Base-by-base conservation (phyloP, 1,140 invertebrate genomes). In the Leptinotarsa texana region DNA sequence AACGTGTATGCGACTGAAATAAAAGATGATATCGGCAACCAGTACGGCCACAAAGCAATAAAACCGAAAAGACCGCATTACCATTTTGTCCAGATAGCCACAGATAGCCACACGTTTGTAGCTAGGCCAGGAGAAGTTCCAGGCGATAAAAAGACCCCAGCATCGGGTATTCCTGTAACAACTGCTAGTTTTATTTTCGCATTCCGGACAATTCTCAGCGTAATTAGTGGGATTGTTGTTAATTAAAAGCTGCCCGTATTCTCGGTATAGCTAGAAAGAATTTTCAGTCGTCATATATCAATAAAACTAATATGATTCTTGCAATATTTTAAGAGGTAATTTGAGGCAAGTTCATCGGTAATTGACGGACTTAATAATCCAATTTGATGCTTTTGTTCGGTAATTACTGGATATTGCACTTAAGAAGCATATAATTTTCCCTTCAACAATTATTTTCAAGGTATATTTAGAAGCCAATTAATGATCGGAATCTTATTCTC, bases 211-310 rank as follows among this genome's bases (percentile, higher is more conserved):
- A 57, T 57, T 57, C n/a, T 18, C 15, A 18, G 3, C n/a, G 11
- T 18, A 57, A 57, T 57, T 57, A 57, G 51, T 15, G 51, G n/a
- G n/a, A 57, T n/a, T 57, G 51, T 57, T 57, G 51, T 18, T 57
- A 57, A 57, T 57, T 57, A n/a, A 57, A 57, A 15, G n/a, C 4
- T 1, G n/a, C 51, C 51, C 51, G 17, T 57, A 17, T 57, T 57
- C 51, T 57, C 51, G 51, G 15, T n/a, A 57, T 57, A 6, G 51
- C n/a, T 4, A 57, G 15, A 18, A 57, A 57, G 51, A 57, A 57
- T 57, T 57, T 57, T 57, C 51, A 57, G 51, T 57, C 51, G 51
- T 57, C n/a, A 42, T 42, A 57, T 57, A 57, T 57, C 51, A 57
- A 57, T 57, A 57, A 57, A 57, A 57, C 51, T 57, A 57, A 17